phyloP scores from a whole-genome alignment of 1,140 invertebrate genomes.

The Doryteuthis pealeii region DNA sequence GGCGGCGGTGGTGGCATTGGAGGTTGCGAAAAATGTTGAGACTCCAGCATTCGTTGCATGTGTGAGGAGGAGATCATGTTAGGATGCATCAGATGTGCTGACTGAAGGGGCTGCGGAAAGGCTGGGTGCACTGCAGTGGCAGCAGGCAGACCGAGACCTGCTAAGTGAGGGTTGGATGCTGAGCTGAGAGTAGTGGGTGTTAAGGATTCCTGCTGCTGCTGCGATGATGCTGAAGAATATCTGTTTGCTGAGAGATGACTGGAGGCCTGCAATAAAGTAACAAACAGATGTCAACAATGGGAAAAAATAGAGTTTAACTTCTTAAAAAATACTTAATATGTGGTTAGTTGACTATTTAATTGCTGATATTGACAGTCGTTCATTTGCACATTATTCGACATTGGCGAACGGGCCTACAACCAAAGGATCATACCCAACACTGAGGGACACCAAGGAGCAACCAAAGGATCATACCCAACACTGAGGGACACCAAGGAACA shows the following conservation, averaged over 20 bases:
- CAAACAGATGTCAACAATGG: background rate
- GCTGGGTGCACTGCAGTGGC: background rate
- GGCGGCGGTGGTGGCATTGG: background rate
- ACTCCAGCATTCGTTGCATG: slow-evolving; percentile 4
- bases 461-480: no score
- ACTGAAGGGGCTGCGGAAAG: background rate
- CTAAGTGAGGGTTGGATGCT: background rate
- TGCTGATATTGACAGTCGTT: no score
- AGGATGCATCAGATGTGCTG: background rate
- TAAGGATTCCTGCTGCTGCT: no score
- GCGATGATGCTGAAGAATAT: background rate
- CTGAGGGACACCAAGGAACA: no score
- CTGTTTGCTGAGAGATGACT: background rate
- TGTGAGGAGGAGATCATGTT: background rate
- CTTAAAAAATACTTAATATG: background rate
- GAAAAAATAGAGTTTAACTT: background rate
- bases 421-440: no score
- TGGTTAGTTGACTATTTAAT: no score
- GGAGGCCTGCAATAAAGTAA: background rate
- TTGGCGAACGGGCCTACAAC: no score
- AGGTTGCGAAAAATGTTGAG: background rate
- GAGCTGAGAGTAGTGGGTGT: background rate
- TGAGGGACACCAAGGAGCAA: no score
- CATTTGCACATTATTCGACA: no score
- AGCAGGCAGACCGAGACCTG: background rate